phyloP scores from a whole-genome alignment of 2,113 vertebrate genomes.

The Entelurus aequoreus region DNA sequence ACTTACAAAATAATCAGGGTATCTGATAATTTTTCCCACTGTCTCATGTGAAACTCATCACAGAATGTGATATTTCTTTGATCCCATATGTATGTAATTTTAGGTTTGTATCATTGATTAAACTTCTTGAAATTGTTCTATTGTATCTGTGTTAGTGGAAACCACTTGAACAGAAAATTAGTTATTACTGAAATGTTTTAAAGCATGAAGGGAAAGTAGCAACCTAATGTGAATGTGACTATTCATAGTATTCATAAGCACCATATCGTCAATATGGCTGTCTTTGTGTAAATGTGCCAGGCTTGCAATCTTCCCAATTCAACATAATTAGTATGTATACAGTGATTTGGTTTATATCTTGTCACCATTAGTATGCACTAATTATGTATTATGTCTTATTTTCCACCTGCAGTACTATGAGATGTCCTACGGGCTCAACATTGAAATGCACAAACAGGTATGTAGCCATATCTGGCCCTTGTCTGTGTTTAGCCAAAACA shows the following conservation, averaged over 20 bases:
- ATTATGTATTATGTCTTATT: constrained; percentile 12
- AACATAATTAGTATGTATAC: too few species aligned
- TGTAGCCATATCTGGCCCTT: constrained; percentile 56
- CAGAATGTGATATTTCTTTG: too few species aligned
- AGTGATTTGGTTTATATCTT: neutral
- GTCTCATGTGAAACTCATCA: too few species aligned
- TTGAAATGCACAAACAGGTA: constrained; percentile 97
- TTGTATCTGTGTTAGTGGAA: neutral
- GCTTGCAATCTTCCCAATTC: neutral
- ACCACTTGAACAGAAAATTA: neutral
- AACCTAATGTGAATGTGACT: too few species aligned
- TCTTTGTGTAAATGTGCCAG: too few species aligned
- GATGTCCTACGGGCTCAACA: constrained; percentile 94
- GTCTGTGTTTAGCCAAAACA: constrained; percentile 49
- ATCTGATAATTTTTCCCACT: too few species aligned
- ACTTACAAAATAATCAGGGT: too few species aligned
- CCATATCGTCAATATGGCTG: too few species aligned
- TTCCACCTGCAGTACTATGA: constrained; percentile 81
- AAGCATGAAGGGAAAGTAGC: neutral
- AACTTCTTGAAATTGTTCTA: too few species aligned
- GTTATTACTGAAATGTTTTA: constrained; percentile 9
- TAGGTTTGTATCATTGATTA: too few species aligned
- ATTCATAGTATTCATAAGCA: too few species aligned
- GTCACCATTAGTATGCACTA: neutral
- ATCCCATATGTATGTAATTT: too few species aligned